Evolutionary conservation across 2,888 invertebrate species (phyloP), one percentile per base, ranked within the genome.

Genomic region (Andrena praecox): DNA sequence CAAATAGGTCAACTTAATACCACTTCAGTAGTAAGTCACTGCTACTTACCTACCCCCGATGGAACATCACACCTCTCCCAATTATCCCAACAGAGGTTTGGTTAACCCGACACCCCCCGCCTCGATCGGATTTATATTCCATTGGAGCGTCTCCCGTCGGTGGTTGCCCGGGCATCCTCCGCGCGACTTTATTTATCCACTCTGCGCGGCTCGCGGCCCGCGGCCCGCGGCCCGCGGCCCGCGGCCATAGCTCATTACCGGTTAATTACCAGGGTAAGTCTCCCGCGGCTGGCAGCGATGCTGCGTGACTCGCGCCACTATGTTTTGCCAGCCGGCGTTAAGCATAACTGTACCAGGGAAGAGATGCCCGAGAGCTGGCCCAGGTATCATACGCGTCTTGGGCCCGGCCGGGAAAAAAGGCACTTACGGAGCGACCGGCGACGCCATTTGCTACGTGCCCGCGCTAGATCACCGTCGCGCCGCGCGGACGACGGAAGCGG

Each of bases 181-280:
- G 31, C n/a, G 66, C 69, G 76, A 84, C 79, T 85, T 88, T 85
- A 88, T 85, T 88, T 84, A 86, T 83, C 82, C 78, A 78, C 79
- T 80, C 76, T 73, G 12, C 76, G n/a, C 62, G 64, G 60, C 64
- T 82, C 85, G 85, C 84, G 84, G 87, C 90, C 90, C 20, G 20
- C 20, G 64, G 60, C 64, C 84, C 85, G 85, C 84, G 84, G 87
- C 90, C 90, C 20, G 20, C 20, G 64, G 60, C 64, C 84, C 85
- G 85, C 84, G 84, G 87, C 90, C 90, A 89, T 91, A 90, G 87
- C 90, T 92, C 90, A 92, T 92, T 91, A 92, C 90, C 89, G 87
- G 89, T 90, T 92, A 92, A 92, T 92, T 91, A 91, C 89, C 89
- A 72, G 85, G 85, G 86, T 82, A 80, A 87, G 88, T 89, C 88